phyloP scores from a whole-genome alignment of 2,113 vertebrate genomes.

The Eptesicus fuscus region DNA sequence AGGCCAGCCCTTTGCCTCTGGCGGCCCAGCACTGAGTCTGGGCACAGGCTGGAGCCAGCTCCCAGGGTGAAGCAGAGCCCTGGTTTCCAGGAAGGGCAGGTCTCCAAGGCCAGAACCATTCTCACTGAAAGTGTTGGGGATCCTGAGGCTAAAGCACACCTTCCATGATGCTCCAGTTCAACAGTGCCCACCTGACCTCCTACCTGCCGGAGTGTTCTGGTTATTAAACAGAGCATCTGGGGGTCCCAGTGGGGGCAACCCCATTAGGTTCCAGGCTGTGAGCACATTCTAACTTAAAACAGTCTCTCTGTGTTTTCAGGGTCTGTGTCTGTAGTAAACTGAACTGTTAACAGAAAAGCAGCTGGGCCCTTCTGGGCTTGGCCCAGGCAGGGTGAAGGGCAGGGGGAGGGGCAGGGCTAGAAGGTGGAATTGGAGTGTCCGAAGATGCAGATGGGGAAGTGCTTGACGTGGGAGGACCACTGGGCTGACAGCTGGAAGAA shows the following conservation, averaged over 20 bases:
- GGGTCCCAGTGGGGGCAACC: conserved; percentile 58
- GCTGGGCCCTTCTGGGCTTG: conserved; percentile 63
- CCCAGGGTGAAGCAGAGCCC: not conserved
- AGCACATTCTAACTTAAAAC: conserved; percentile 77
- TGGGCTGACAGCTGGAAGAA: conserved; percentile 77
- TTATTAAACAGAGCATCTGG: conserved; percentile 80
- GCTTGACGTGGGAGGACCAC: conserved; percentile 89
- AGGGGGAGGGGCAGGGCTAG: conserved; percentile 72
- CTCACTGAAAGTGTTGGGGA: too few species aligned
- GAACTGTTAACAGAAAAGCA: conserved; percentile 79
- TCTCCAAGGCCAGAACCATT: too few species aligned
- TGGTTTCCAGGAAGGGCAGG: not conserved
- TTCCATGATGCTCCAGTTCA: not conserved
- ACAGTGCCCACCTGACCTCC: not conserved
- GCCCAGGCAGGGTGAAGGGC: not conserved
- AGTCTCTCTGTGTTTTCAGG: conserved; percentile 73
- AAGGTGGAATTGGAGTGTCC: conserved; percentile 92
- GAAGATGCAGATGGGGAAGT: conserved; percentile 97
- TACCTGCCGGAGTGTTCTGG: conserved; percentile 51
- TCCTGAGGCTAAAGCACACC: not conserved
- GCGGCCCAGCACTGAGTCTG: not conserved
- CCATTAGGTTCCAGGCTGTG: conserved; percentile 51
- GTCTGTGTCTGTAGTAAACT: conserved; percentile 80
- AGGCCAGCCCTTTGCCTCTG: not conserved
- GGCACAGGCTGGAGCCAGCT: not conserved